Conservation (phyloP, 2,888 invertebrate genomes). For the Eumerus sabulonum region DNA sequence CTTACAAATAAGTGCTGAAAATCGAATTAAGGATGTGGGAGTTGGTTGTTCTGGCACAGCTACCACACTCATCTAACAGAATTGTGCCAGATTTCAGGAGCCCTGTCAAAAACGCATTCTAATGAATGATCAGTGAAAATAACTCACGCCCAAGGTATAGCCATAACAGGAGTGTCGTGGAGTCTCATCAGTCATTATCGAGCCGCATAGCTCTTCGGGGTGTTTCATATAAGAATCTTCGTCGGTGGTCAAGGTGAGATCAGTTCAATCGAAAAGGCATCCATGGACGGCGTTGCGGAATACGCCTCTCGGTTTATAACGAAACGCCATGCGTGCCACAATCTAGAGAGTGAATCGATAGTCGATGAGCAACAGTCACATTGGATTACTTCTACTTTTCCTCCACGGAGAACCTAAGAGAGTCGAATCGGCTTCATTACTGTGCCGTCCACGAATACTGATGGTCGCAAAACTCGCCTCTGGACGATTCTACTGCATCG, state of each 20-base stretch:
- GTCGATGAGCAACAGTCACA: conserved; percentile 11
- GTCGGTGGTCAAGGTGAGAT: conserved; percentile 66
- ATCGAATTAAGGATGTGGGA: conserved; percentile 24
- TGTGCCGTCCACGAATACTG: conserved; percentile 60
- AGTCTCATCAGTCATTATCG: conserved; percentile 14
- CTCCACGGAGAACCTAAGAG: conserved; percentile 19
- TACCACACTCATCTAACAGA: too few species aligned
- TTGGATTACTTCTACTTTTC: conserved; percentile 27
- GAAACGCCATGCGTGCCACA: conserved; percentile 12
- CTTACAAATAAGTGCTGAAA: conserved; percentile 6
- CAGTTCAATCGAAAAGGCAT: conserved; percentile 55
- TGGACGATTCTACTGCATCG: conserved; percentile 14
- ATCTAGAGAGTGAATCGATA: conserved; percentile 26
- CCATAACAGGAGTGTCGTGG: conserved; percentile 34
- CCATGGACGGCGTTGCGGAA: conserved; percentile 38
- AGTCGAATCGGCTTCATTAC: conserved; percentile 48
- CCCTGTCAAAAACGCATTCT: conserved; percentile 43
- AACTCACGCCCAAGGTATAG: conserved; percentile 25
- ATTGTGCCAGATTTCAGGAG: too few species aligned
- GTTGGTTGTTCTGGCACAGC: neutral
- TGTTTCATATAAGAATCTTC: conserved; percentile 68
- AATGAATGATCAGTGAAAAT: conserved; percentile 6
- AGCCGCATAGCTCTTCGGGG: conserved; percentile 1
- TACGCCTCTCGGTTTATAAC: neutral
- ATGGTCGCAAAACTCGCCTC: conserved; percentile 41